Evolutionary conservation across 2,113 vertebrate genomes (phyloP), one percentile per base, ranked within the genome.

Genomic region (Notiomystis cincta): DNA sequence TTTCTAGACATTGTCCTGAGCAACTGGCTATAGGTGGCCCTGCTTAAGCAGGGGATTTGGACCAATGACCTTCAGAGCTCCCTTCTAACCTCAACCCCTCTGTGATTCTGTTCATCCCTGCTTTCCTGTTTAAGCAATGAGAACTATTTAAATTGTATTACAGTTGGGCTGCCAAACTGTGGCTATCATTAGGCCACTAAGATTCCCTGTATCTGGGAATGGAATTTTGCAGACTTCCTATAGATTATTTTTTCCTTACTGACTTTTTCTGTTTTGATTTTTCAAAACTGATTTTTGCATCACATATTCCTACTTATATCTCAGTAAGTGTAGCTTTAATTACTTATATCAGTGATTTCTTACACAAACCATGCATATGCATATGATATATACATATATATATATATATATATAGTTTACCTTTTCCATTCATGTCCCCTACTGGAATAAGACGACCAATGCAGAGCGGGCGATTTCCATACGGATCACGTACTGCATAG

Each of bases 401-500:
- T 30, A 47, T 33, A 42, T 16, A 18, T 15, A 58, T 33, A 8
- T 40, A 22, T n/a, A 38, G 27, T 66, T 97, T 98, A 98, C 98
- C 98, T 98, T 97, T 98, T 93, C 96, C 91, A 78, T 96, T 98
- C 83, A 99, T 98, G 96, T 98, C 98, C 44, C 99, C 99, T 73
- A 99, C 97, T 66, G 99, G 99, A 87, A 99, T 98, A 58, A 99
- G 95, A 19, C 98, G 98, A 54, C 99, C 99, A 27, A 99, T 98
- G 97, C 99, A 99, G 31, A 99, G 98, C 7, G 99, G 99, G 19
- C 99, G 98, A 92, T 99, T 99, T 78, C 99, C 99, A 38, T 99
- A 99, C 0, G 99, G 99, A 96, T 99, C 99, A 42, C 99, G 98
- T 70, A 99, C 98, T 8, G 99, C 99, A 35, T 99, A 99, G 95